Conservation (phyloP, 53 echinoderm and acorn worm genomes). For the Arbacia lixula region DNA sequence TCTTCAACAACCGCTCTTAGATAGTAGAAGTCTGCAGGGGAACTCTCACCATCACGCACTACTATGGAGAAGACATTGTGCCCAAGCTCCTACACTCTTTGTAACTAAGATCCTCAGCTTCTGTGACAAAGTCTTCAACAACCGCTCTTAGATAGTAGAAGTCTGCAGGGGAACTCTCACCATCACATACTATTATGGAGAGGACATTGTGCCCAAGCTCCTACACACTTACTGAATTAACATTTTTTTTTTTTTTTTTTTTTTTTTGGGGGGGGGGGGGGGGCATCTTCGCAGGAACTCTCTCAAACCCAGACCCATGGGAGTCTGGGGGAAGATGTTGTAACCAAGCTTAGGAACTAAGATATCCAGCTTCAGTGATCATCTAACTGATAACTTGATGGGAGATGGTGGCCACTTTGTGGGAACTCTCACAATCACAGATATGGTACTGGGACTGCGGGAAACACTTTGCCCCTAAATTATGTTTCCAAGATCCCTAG, state of each 20-base stretch:
- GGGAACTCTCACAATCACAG: conserved; percentile 71
- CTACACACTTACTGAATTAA: no score
- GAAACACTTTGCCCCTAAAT: no score
- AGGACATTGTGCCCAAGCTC: conserved; percentile 79
- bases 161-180: conserved; percentile 82
- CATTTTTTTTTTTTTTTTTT: no score
- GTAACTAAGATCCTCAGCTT: conserved; percentile 63
- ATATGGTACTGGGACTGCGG: no score
- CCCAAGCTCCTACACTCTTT: conserved; percentile 71
- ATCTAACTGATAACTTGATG: conserved; percentile 79
- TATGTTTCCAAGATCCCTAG: no score
- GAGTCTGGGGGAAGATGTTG: no score
- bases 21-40: conserved; percentile 90
- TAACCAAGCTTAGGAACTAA: no score
- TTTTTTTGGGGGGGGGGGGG: no score
- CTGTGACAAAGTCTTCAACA: conserved; percentile 83
- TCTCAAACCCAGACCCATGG: no score
- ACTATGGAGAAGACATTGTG: conserved; percentile 82
- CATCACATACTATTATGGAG: conserved; percentile 87
- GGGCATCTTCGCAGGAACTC: no score
- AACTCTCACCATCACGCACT: conserved; percentile 73
- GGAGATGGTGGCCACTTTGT: conserved; percentile 82
- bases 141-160: conserved; percentile 78
- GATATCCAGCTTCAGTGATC: conserved; percentile 78
- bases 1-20: conserved; percentile 76